These are phyloP conservation scores for Nudaria mundana DNA, from an alignment of 2,888 invertebrate species.

Conservation along the genomic window DNA sequence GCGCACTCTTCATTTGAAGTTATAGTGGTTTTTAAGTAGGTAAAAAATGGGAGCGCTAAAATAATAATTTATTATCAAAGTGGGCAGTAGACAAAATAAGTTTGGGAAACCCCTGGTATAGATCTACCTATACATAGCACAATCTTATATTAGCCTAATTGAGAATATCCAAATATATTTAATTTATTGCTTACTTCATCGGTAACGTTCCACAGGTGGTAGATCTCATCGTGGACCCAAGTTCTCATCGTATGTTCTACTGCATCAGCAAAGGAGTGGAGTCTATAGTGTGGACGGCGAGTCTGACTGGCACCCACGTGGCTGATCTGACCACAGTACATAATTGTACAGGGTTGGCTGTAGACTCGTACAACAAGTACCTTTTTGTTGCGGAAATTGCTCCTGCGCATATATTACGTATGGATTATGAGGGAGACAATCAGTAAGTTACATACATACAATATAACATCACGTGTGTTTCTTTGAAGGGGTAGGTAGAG, in stretches of 20 bases:
- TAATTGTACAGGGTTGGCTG: slow-evolving; percentile 65
- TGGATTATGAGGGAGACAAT: slow-evolving; percentile 56
- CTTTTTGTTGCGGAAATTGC: slow-evolving; percentile 89
- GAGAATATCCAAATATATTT: too few relatives aligned
- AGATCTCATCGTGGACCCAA: slow-evolving; percentile 84
- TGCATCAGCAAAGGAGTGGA: slow-evolving; percentile 67
- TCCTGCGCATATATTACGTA: slow-evolving; percentile 61
- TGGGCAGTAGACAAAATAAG: too few relatives aligned
- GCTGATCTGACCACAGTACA: slow-evolving; percentile 57
- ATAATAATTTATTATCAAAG: too few relatives aligned
- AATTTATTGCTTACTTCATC: neutral
- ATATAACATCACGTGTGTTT: too few relatives aligned
- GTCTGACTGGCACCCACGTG: slow-evolving; percentile 74
- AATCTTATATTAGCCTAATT: too few relatives aligned
- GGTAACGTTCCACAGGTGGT: slow-evolving; percentile 69
- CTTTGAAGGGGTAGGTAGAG: too few relatives aligned
- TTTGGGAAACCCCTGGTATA: too few relatives aligned
- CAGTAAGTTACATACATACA: slow-evolving; percentile 58
- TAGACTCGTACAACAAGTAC: slow-evolving; percentile 75
- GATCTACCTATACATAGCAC: too few relatives aligned
- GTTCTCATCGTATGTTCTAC: slow-evolving; percentile 81
- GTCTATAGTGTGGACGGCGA: slow-evolving; percentile 74
- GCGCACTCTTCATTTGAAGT: too few relatives aligned
- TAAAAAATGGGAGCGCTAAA: too few relatives aligned
- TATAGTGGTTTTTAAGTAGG: too few relatives aligned